Conservation (phyloP, 2,797 vertebrate genomes). For the Anguilla obscura region DNA sequence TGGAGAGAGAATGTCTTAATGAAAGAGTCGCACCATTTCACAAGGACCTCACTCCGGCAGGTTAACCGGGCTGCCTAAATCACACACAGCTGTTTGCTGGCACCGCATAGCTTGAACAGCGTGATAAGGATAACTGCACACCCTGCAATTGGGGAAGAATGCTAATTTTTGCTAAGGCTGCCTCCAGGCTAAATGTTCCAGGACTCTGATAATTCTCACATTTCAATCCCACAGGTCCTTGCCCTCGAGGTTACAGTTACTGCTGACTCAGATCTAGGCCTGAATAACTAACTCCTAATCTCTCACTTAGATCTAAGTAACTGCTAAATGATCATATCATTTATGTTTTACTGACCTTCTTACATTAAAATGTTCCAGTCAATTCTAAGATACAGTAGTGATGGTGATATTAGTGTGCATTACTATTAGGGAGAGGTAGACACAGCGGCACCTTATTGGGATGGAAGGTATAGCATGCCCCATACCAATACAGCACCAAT, state of each 20-base stretch:
- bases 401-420: not conserved
- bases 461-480: too few relatives aligned
- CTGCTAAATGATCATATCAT: not conserved
- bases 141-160: not conserved
- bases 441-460: not conserved
- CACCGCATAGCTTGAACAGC: not conserved
- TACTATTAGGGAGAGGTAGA: not conserved
- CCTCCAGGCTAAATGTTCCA: not conserved
- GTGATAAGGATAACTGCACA: not conserved
- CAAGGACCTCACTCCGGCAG: not conserved
- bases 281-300: not conserved
- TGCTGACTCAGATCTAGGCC: not conserved
- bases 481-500: too few relatives aligned
- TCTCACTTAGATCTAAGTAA: not conserved
- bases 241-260: not conserved
- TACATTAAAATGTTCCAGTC: not conserved
- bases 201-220: not conserved
- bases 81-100: not conserved
- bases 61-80: not conserved
- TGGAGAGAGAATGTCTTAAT: not conserved
- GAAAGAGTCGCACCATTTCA: not conserved
- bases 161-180: not conserved
- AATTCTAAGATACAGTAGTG: not conserved
- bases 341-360: not conserved
- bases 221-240: not conserved